phyloP scores from a whole-genome alignment of 2,113 vertebrate species.

The Boulengeromyrus knoepffleri region DNA sequence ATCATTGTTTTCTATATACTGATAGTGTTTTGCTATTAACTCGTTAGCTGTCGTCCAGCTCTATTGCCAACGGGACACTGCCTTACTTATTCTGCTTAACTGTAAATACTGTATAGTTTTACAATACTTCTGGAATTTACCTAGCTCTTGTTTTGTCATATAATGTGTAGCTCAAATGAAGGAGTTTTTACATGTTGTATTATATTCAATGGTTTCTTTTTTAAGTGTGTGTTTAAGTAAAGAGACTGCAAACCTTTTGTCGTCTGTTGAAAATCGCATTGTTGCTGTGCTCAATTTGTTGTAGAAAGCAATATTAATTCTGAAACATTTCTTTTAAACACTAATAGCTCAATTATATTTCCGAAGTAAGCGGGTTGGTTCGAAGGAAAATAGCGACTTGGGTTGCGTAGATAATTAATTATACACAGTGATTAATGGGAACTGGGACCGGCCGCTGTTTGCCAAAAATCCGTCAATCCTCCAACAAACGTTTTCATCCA shows the following conservation, averaged over 20 bases:
- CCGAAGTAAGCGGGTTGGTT: not conserved
- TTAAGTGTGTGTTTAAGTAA: not conserved
- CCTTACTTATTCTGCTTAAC: conserved; percentile 10
- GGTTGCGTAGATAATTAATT: not conserved
- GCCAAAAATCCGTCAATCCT: not conserved
- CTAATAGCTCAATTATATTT: not conserved
- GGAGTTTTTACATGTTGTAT: conserved; percentile 17
- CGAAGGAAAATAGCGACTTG: not conserved
- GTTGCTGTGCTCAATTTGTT: not conserved
- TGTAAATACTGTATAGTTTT: conserved; percentile 29
- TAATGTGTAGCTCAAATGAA: conserved; percentile 6
- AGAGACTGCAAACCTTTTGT: not conserved
- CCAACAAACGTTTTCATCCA: not conserved
- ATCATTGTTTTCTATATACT: not conserved
- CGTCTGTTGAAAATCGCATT: not conserved
- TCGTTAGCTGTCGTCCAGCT: not conserved
- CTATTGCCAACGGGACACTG: not conserved
- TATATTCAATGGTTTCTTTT: conserved; percentile 20
- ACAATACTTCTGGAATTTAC: not conserved
- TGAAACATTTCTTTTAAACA: not conserved
- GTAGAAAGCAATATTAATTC: not conserved
- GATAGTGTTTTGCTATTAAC: conserved; percentile 3
- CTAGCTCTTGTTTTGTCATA: not conserved
- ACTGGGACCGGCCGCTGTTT: not conserved
- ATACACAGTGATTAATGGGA: not conserved